Base-by-base conservation (phyloP, 2,797 vertebrate genomes). In the Valencia hispanica region DNA sequence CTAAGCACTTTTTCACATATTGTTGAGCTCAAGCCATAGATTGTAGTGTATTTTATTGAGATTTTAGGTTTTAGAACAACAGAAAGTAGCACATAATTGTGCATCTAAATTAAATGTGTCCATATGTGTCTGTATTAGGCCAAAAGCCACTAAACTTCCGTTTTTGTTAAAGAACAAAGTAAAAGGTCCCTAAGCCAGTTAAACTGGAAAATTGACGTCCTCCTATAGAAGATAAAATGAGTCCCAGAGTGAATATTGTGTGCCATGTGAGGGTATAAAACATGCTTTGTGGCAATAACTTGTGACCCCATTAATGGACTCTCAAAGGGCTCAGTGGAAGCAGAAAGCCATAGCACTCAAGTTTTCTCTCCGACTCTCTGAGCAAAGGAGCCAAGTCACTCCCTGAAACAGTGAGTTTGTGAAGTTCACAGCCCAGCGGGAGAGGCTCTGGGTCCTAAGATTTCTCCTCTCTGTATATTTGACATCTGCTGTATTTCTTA, bases 391-490 rank as follows among this genome's bases (percentile, higher is more conserved):
- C 69, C 72, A 70, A 88, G 82, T 85, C 82, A 83, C 88, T 89
- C 75, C 83, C 81, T 88, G 80, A 93, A 91, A 92, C 81, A 78
- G 77, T 81, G 83, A 87, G 90, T 91, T 90, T 89, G 89, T 88
- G 85, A 92, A 91, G 78, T 68, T 80, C 15, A 39, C 68, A 48
- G 84, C 74, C 89, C 89, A 82, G 11, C 12, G 81, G 84, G 84
- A 87, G 80, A 30, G 18, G 79, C 86, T 84, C 1, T 17, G 55
- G 78, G 83, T 81, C 15, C 84, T 81, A 78, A 77, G 83, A 87
- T 88, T 87, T 84, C 83, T 91, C 75, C 79, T 78, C 71, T 80
- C 39, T 82, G 74, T 90, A 86, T 73, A 84, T 89, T 72, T 80
- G 88, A 87, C 84, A 85, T 90, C 84, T 74, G 68, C 73, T 83